Evolutionary conservation across 2,113 vertebrate species (phyloP), one percentile per base, ranked within the genome.

Genomic region (Catagonus wagneri): DNA sequence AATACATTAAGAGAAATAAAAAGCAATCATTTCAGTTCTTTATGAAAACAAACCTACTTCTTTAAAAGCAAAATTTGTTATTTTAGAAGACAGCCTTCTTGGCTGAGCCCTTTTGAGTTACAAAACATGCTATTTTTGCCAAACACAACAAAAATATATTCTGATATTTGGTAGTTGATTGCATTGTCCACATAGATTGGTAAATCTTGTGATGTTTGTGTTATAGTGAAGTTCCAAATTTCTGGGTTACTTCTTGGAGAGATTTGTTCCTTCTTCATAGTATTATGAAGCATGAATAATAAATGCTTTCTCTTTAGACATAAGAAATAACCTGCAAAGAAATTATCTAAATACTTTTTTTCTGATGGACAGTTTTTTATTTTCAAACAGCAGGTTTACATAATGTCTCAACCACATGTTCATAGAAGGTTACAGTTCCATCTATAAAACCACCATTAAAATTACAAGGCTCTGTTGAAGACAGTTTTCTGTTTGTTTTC

Each of bases 1-100:
- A 95, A 29, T 87, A 92, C 54, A 80, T 87, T 96, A 84, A 83
- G 95, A 95, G 56, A 96, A 92, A 94, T 92, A 92, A 81, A 95
- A 88, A 90, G 54, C 44, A 60, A 80, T 76, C 39, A 80, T 95
- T 94, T 92, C 32, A 84, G 79, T 72, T 69, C 15, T 88, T 60
- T 68, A 52, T 58, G 50, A 32, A 72, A 76, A 87, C 58, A 94
- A 92, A 60, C 44, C 60, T 74, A 93, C 10, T 72, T 66, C 8
- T 58, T 95, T 81, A 94, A 65, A 95, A 80, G 27, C n/a, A 68
- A 29, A 76, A 39, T 69, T 95, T 94, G 52, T 92, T 95, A 61
- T 96, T 95, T 92, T 71, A n/a, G 14, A 95, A 96, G 79, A 93
- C 3, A 90, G 19, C 11, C 23, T 10, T 90, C n/a, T 87, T 78